Conservation (phyloP, 2,113 vertebrate genomes). For the Psammodynastes pulverulentus region DNA sequence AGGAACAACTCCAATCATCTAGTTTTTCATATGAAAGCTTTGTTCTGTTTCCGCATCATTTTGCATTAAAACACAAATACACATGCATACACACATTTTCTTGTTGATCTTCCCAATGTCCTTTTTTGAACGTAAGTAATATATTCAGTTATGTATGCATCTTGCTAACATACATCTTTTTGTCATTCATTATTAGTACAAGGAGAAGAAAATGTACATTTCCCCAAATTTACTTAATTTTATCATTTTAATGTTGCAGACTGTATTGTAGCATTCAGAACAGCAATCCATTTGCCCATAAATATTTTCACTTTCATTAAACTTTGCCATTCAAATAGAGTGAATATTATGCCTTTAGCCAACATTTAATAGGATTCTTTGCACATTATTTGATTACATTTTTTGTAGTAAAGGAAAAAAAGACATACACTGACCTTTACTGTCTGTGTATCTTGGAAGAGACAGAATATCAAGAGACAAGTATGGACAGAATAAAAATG, state of each 20-base stretch:
- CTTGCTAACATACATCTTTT: background rate
- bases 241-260: background rate
- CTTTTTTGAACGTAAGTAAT: background rate
- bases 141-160: background rate
- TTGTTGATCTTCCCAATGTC: background rate
- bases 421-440: background rate
- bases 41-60: background rate
- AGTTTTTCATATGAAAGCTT: background rate
- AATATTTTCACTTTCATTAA: background rate
- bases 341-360: background rate
- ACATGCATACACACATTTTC: background rate
- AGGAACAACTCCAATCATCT: background rate
- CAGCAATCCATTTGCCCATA: background rate
- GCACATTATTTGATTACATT: background rate
- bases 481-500: background rate
- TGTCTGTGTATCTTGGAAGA: background rate
- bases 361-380: background rate
- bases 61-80: background rate
- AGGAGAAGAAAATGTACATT: background rate
- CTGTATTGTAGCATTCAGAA: background rate
- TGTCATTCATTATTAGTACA: background rate
- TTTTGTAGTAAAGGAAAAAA: background rate
- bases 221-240: background rate
- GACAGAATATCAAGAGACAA: background rate
- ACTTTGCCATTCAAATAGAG: background rate